Percentiles rank a stretch among this genome's conserved stretches.
These are phyloP conservation scores for Sinosuthora webbiana DNA, from an alignment of 2,113 vertebrate genomes.

Conservation along the genomic window DNA sequence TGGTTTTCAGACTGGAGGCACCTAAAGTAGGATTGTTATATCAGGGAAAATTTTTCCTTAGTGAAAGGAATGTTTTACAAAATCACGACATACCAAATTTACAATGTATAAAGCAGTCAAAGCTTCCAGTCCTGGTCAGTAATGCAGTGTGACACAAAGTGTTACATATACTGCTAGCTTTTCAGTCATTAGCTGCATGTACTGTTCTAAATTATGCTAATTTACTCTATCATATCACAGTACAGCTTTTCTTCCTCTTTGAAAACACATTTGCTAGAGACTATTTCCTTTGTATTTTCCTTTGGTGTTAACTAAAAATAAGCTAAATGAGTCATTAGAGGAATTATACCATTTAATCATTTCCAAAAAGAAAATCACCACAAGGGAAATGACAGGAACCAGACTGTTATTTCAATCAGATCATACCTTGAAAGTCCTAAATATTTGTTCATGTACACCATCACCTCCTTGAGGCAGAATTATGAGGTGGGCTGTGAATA, in stretches of 20 bases:
- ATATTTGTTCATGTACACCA: slow-evolving; percentile 25
- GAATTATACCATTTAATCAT: slow-evolving; percentile 22
- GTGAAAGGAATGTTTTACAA: not conserved
- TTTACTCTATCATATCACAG: not conserved
- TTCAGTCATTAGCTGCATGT: not conserved
- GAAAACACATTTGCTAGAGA: not conserved
- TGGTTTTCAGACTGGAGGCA: not conserved
- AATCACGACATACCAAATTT: not conserved
- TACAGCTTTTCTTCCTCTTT: not conserved
- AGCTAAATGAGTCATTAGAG: slow-evolving; percentile 36
- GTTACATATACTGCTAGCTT: not conserved
- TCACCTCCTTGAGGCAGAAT: not conserved
- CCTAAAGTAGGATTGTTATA: not conserved
- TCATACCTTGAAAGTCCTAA: slow-evolving; percentile 21
- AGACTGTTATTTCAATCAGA: slow-evolving; percentile 36
- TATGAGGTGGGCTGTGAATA: slow-evolving; percentile 8
- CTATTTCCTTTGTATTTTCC: slow-evolving; percentile 35
- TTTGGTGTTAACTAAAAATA: slow-evolving; percentile 56
- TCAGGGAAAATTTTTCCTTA: not conserved
- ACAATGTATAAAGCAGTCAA: not conserved
- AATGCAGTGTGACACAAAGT: not conserved
- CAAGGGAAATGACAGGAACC: slow-evolving; percentile 42
- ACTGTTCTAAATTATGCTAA: not conserved
- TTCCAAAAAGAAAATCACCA: slow-evolving; percentile 43
- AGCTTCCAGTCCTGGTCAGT: not conserved